Evolutionary conservation across 2,113 vertebrate species (phyloP).

Genomic region (Hyperoodon ampullatus): DNA sequence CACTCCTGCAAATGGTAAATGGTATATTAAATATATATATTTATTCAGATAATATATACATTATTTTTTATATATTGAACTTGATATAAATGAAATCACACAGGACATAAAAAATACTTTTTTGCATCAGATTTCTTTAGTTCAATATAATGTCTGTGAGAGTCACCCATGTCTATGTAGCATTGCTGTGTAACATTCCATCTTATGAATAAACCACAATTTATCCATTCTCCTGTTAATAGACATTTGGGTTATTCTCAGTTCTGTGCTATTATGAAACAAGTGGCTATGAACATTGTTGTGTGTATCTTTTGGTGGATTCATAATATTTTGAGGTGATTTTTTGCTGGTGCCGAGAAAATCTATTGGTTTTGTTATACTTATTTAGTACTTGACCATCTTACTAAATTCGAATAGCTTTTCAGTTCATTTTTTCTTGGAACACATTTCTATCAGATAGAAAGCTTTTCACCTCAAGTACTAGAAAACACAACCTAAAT

Average conservation of each 20-base stretch:
- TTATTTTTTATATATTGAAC: neutral
- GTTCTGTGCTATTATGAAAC: neutral
- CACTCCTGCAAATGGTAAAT: neutral
- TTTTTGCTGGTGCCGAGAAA: neutral
- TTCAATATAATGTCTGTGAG: neutral
- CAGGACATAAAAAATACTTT: neutral
- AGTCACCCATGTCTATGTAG: neutral
- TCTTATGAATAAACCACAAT: neutral
- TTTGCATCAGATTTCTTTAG: neutral
- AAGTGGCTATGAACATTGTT: neutral
- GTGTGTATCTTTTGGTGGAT: neutral
- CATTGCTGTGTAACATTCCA: neutral
- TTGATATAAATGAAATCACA: neutral
- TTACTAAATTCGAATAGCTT: neutral
- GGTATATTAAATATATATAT: neutral
- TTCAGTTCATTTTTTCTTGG: slow-evolving; percentile 39
- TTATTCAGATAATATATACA: neutral
- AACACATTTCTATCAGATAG: neutral
- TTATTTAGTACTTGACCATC: neutral
- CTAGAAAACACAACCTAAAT: neutral
- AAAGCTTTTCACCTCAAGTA: neutral
- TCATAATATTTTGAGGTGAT: neutral
- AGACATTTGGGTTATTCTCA: neutral
- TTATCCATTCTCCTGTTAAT: neutral
- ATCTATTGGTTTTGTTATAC: neutral